Conservation (phyloP, 2,113 vertebrate genomes). For the Leucoraja erinaceus region DNA sequence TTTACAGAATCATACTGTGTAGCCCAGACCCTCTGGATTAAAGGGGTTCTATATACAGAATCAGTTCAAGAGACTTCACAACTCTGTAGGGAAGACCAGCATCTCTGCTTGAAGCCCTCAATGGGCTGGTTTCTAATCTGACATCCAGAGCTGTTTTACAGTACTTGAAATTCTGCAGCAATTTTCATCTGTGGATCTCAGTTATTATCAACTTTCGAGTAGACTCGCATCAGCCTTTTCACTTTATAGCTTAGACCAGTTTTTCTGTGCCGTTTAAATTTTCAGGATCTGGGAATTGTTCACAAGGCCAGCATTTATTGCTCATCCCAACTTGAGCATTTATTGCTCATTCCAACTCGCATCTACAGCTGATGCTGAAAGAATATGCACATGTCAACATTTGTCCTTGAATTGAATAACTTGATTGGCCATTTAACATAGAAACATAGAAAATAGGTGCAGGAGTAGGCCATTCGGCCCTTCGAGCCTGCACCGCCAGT, state of each 20-base stretch:
- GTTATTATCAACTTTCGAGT: not conserved
- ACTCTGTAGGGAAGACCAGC: not conserved
- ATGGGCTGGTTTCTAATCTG: not conserved
- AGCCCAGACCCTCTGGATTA: not conserved
- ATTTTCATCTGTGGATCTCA: not conserved
- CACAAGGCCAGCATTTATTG: no score
- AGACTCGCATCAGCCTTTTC: not conserved
- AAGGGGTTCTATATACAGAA: not conserved
- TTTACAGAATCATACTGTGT: not conserved
- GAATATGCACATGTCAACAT: no score
- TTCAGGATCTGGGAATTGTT: no score
- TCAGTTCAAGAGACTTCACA: not conserved
- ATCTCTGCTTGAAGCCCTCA: not conserved
- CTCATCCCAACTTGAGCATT: no score
- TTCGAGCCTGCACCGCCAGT: no score
- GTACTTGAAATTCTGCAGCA: not conserved
- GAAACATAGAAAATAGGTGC: no score
- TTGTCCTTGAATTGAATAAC: no score
- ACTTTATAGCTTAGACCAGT: not conserved
- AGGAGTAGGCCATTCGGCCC: no score
- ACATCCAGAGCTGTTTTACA: not conserved
- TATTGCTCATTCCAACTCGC: no score
- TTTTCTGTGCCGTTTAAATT: not conserved
- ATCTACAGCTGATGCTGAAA: no score
- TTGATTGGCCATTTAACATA: no score